Evolutionary conservation across 2,888 invertebrate genomes (phyloP), one percentile per base, ranked within the genome.

Genomic region (Platyscelio sp.): DNA sequence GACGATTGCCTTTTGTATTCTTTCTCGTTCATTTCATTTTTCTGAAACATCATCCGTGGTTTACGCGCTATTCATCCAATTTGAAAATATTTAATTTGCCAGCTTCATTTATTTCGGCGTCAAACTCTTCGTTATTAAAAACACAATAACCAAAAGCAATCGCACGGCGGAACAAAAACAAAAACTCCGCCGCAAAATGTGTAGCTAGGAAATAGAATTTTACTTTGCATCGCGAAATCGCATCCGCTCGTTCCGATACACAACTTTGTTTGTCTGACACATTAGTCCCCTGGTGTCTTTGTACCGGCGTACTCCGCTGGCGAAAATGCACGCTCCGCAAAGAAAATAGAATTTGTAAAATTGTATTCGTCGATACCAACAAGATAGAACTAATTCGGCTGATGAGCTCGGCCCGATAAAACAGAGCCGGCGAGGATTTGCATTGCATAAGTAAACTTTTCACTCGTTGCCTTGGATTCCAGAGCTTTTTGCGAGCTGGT

Each of bases 401-500:
- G 74, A 75, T 74, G 72, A 72, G 80, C 65, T 24, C 49, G 27
- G 43, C 22, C 46, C 67, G 74, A 67, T 80, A 51, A 80, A 80
- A 80, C 49, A 60, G 15, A 72, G 43, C 46, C 70, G 54, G 56
- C 72, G 63, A 40, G 63, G 68, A 81, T 81, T 81, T 81, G 75
- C 81, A 68, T 68, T 70, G 75, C 75, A 67, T 67, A 65, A 81
- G 81, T 75, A 75, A 81, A 81, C 74, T 75, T 81, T 75, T 74
- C 67, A 49, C 67, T 74, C 60, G 61, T 29, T 58, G 13, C 20
- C 58, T 27, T 43, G 43, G 46, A 81, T 75, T 56, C 75, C 75
- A 65, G 70, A 76, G 81, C 70, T 75, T 81, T 75, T 74, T 61
- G 68, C 68, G 70, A 75, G 72, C 63, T 49, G 58, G 51, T 68